A percentile compares a stretch with the other conserved stretches of the same genome.
Evolutionary conservation across 2,113 vertebrate genomes (phyloP).

Genomic region (Nesoenas mayeri): DNA sequence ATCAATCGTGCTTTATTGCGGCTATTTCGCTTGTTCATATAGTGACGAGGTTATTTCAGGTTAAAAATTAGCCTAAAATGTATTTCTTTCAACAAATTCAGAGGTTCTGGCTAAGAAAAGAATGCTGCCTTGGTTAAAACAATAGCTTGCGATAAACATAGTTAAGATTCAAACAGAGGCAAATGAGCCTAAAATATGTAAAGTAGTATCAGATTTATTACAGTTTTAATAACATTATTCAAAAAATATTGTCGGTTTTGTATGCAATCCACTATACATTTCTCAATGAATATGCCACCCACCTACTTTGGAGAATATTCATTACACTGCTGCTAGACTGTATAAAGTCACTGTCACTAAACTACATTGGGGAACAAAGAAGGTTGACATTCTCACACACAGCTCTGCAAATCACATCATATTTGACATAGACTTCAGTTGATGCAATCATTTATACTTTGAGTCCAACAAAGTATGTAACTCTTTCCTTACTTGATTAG

Average conservation of each 20-base stretch:
- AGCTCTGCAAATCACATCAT: not conserved
- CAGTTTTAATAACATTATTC: constrained; percentile 7
- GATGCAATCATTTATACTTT: not conserved
- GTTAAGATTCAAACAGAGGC: not conserved
- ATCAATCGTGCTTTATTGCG: not conserved
- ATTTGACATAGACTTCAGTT: not conserved
- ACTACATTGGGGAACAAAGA: constrained; percentile 4
- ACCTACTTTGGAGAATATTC: constrained; percentile 5
- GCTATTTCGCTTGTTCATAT: not conserved
- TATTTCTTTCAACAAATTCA: not conserved
- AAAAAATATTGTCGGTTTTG: constrained; percentile 3
- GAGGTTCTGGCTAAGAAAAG: not conserved
- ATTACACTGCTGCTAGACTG: not conserved
- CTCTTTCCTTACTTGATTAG: not conserved
- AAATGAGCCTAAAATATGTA: constrained; percentile 39
- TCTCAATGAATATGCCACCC: constrained; percentile 19
- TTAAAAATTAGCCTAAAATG: not conserved
- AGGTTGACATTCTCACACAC: not conserved
- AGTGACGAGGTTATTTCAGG: not conserved
- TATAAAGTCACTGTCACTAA: constrained; percentile 29
- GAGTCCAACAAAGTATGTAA: not conserved
- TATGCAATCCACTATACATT: not conserved
- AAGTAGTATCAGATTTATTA: constrained; percentile 27
- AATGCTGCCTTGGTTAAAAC: not conserved
- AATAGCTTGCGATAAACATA: not conserved